Evolutionary conservation across 2,888 invertebrate species (phyloP), one percentile per base, ranked within the genome.

Genomic region (Drosophila niveifrons): DNA sequence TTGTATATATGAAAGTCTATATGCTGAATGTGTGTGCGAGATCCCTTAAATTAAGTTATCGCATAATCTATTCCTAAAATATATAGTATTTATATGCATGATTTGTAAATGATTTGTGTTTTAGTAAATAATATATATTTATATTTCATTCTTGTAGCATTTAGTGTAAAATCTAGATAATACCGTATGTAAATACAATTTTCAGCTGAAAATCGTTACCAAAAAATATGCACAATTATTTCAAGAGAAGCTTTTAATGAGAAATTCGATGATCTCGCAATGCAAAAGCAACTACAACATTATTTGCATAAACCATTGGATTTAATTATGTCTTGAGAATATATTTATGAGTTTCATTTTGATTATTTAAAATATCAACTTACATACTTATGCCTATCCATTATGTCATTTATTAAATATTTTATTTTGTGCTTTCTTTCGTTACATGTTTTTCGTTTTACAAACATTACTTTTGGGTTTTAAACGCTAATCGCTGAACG

Each of bases 241-340:
- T 64, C 47, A 56, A 44, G 63, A 61, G 72, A 75, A 75, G 29
- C 44, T 56, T 44, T 31, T 34, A 56, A 56, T 56, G 10, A 17
- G 17, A 72, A 47, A 63, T 74, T 59, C 75, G 52, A 64, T 65
- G 48, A 50, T 57, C 50, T 66, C 18, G 17, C 39, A 59, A 72
- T 46, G 66, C 66, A 73, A 75, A 52, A 67, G 23, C 29, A 57
- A 63, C 73, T 69, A 77, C 68, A 79, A 82, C 82, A 86, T 84
- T 88, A 90, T 88, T 91, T 91, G 91, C 91, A 91, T 91, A 91
- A 92, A 91, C 91, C 91, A 91, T 92, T 92, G 92, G 91, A 79
- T 73, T 74, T 70, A 58, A 41, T 75, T 56, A 75, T 75, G 75
- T 65, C 57, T 80, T 88, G 83, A 76, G 66, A 51, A 78, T 81